Base-by-base conservation (phyloP, 2,797 vertebrate genomes). In the Babyrousa celebensis region DNA sequence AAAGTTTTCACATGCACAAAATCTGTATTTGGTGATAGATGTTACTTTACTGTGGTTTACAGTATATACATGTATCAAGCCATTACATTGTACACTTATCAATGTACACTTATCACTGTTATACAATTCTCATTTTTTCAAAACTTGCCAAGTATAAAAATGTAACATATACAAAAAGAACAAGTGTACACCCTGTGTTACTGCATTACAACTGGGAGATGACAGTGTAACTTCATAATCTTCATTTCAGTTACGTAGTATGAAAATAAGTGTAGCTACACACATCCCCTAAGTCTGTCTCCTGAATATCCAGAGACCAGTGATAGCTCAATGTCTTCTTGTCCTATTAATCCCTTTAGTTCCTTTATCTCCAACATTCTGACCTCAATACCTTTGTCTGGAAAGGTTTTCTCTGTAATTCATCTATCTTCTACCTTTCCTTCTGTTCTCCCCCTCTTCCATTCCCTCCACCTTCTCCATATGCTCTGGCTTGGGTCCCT, bases 371-470 rank as follows among this genome's bases (percentile, higher is more conserved):
- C 58, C 17, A 40, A n/a, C 48, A 58, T 27, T 84, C 11, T 54
- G 17, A 82, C 16, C 62, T 79, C 36, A 21, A 6, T 65, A 32
- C 1, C 0, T 56, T 75, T 58, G 6, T 23, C 16, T 54, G 18
- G 5, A 52, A 63, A 62, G 9, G 52, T 78, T 84, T 29, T 27
- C 25, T 54, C 79, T 65, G 25, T 40, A 70, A 29, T 9, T 75
- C 29, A 74, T 23, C 29, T 21, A 20, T 58, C 12, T 65, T 56
- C 27, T 63, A 3, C 14, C 52, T 68, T 3, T 36, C 23, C 54
- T 12, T 5, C 14, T 11, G 16, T 27, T 16, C 8, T 71, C 14
- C 48, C 27, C 23, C 0, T 3, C 12, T 12, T 12, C 0, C 5
- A 12, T 21, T 6, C 25, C 25, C 15, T 12, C 56, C 78, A 25